Evolutionary conservation across 2,113 vertebrate species (phyloP), one percentile per base, ranked within the genome.

Genomic region (Leptobrachium leishanense): DNA sequence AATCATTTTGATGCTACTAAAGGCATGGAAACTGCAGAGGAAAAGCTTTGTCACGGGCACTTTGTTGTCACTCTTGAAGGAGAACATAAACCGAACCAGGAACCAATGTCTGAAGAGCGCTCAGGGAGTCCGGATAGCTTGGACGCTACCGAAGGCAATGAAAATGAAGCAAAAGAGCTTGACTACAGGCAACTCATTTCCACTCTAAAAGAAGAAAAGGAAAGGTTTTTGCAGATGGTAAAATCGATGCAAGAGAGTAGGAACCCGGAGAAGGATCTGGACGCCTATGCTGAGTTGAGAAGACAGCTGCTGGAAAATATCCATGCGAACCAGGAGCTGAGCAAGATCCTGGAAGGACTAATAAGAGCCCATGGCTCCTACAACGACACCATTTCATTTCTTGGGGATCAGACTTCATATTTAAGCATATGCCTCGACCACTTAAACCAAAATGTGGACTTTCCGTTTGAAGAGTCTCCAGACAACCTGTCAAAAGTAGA

Each of bases 381-480:
- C 95, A 96, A 96, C 68, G 96, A 98, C 82, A 92, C 93, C 0
- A 80, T 95, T 4, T 97, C 95, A 83, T 95, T 94, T 89, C 91
- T 94, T 80, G 95, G 95, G 11, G 96, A 98, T 84, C 96, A 98
- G 86, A 98, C 98, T 0, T 97, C 98, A 53, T 99, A 99, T 20
- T 93, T 99, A 91, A 99, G 96, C 82, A 98, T 99, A 86, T 97
- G 95, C 86, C 88, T 98, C 70, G 89, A 78, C 84, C 89, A 82
- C 31, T 88, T 90, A 74, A 91, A 88, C 69, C 87, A 92, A 64
- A 91, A 94, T 79, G 82, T 93, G 81, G 90, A 93, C 53, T 91
- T 91, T 55, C 91, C 97, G 59, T 94, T 93, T 79, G 83, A 91
- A 72, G 95, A 98, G 82, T 95, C 97, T 72, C 93, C 88, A 85